phyloP scores from a whole-genome alignment of 2,888 invertebrate genomes.

The Folsomia manolachei region DNA sequence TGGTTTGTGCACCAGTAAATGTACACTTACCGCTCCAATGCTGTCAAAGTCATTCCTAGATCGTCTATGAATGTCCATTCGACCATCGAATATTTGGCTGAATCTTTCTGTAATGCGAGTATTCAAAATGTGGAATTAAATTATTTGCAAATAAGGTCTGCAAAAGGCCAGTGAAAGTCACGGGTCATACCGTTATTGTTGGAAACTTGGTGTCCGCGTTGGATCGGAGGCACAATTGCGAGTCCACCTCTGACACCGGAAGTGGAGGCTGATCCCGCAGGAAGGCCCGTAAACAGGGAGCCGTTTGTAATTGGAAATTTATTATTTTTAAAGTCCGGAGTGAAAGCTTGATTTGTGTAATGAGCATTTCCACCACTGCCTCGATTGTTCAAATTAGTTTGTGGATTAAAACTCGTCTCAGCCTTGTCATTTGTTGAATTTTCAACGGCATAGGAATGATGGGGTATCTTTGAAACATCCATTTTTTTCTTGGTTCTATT shows the following conservation, averaged over 20 bases:
- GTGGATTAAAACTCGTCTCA: conserved; percentile 14
- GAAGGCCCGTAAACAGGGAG: conserved; percentile 41
- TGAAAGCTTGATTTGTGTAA: conserved; percentile 2
- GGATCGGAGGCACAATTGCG: neutral
- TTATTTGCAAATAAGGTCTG: too few relatives aligned
- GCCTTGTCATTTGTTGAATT: conserved; percentile 28
- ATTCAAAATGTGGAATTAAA: too few relatives aligned
- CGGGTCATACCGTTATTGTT: conserved; percentile 2
- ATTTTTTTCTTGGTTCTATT: conserved; percentile 27
- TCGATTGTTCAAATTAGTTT: conserved; percentile 3
- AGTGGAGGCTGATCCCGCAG: conserved; percentile 23
- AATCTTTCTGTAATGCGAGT: too few relatives aligned
- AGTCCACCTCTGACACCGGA: neutral
- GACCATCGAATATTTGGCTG: neutral
- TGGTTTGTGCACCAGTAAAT: too few relatives aligned
- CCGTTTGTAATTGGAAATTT: conserved; percentile 45
- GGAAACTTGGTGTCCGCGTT: neutral
- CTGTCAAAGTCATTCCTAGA: conserved; percentile 2
- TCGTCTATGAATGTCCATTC: neutral
- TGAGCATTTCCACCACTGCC: conserved; percentile 23
- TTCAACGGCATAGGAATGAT: conserved; percentile 6
- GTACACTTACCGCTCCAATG: neutral
- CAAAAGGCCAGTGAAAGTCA: conserved; percentile 37
- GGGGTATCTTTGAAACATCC: neutral
- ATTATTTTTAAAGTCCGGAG: conserved; percentile 33